phyloP scores from a whole-genome alignment of 2,888 invertebrate species.

The Argyresthia goedartella region DNA sequence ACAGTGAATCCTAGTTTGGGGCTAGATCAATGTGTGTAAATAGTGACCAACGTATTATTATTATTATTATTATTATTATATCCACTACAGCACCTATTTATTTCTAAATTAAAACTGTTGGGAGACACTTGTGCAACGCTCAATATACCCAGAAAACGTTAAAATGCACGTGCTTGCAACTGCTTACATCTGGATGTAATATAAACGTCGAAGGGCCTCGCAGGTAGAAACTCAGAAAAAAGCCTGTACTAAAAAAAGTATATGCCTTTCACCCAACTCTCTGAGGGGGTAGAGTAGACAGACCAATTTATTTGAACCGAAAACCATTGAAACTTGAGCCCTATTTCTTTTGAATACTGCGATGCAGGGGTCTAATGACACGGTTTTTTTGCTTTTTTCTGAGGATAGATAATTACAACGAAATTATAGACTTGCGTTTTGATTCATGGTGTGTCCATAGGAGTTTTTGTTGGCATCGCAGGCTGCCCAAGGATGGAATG shows the following conservation, averaged over 20 bases:
- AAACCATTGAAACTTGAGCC: conserved; percentile 15
- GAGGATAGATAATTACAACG: conserved; percentile 42
- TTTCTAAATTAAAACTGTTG: no score
- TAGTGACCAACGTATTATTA: no score
- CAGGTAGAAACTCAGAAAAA: conserved; percentile 50
- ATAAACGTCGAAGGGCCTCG: conserved; percentile 11
- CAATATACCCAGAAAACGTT: conserved; percentile 7
- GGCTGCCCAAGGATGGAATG: conserved; percentile 15
- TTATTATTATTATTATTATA: no score
- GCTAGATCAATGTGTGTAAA: no score
- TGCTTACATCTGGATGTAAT: conserved; percentile 27
- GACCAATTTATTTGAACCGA: conserved; percentile 18
- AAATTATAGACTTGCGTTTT: conserved; percentile 4
- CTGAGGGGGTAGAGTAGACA: conserved; percentile 30
- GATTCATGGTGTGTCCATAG: neutral
- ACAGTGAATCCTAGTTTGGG: no score
- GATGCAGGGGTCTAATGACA: conserved; percentile 58
- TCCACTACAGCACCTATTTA: no score
- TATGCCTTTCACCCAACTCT: conserved; percentile 19
- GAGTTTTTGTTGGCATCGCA: conserved; percentile 17
- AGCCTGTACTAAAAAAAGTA: conserved; percentile 23
- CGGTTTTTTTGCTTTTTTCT: conserved; percentile 32
- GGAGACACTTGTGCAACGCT: neutral
- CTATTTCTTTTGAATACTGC: conserved; percentile 10
- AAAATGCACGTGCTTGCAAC: conserved; percentile 25